phyloP scores from a whole-genome alignment of 2,797 vertebrate genomes.

The Pogoniulus pusillus region DNA sequence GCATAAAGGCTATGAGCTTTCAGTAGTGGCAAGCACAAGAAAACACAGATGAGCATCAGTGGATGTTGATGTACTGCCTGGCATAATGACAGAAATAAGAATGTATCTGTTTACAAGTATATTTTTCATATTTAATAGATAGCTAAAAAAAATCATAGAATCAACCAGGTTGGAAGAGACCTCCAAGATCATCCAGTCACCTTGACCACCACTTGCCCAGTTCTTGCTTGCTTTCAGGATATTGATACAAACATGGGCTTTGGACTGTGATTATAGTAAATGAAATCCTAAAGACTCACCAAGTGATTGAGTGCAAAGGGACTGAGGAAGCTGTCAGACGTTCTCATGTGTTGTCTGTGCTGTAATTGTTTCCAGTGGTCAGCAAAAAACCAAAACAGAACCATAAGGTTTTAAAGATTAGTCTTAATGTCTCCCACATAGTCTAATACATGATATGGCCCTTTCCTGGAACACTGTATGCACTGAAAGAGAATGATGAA shows the following conservation, averaged over 20 bases:
- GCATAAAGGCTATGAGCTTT: not conserved
- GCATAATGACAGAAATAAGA: not conserved
- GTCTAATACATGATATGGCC: conserved; percentile 22
- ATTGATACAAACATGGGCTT: not conserved
- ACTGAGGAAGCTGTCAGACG: conserved; percentile 58
- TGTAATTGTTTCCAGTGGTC: conserved; percentile 68
- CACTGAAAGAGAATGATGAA: conserved; percentile 62
- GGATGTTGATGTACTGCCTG: not conserved
- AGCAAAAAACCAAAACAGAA: conserved; percentile 49
- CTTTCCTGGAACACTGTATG: conserved; percentile 47
- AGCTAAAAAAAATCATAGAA: too few species aligned
- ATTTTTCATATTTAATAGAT: not conserved
- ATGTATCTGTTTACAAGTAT: not conserved
- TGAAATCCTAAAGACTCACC: not conserved
- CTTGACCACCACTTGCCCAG: not conserved
- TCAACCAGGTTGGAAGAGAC: too few species aligned
- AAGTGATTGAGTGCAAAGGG: not conserved
- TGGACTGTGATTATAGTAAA: not conserved
- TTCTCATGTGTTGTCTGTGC: conserved; percentile 48
- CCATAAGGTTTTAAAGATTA: conserved; percentile 61
- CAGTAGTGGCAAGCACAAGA: not conserved
- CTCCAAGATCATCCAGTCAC: too few species aligned
- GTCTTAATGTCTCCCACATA: conserved; percentile 30
- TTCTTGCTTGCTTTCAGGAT: not conserved
- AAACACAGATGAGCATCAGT: not conserved